Conservation (phyloP, 1,140 invertebrate species). For the Megalopta genalis region DNA sequence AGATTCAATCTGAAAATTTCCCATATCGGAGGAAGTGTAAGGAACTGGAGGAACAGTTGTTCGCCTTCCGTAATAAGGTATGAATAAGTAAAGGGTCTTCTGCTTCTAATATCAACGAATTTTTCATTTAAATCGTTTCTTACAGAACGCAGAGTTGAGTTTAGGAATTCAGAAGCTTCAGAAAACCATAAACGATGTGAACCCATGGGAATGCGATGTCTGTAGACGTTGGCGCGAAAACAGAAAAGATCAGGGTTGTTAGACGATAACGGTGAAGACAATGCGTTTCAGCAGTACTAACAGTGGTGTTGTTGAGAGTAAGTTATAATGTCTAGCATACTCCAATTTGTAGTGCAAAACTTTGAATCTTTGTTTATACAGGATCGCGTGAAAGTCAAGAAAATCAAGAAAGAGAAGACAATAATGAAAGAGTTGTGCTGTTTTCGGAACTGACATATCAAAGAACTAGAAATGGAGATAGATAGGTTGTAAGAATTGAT, state of each 20-base stretch:
- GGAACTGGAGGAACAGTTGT: conserved; percentile 65
- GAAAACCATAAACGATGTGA: conserved; percentile 43
- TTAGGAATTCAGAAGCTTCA: conserved; percentile 56
- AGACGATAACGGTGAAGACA: conserved; percentile 59
- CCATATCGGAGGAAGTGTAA: conserved; percentile 70
- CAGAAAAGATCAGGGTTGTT: conserved; percentile 63
- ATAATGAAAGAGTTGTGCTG: conserved; percentile 67
- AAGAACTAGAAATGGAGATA: conserved; percentile 48
- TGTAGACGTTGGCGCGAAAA: conserved; percentile 65
- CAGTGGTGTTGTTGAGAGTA: conserved; percentile 66
- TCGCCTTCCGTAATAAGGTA: conserved; percentile 65
- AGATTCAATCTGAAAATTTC: conserved; percentile 69
- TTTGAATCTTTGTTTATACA: conserved; percentile 26
- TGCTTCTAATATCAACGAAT: too few relatives aligned
- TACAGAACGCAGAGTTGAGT: conserved; percentile 60
- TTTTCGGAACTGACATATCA: conserved; percentile 58
- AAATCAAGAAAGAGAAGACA: conserved; percentile 65
- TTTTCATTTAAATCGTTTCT: not conserved
- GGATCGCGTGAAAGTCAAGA: conserved; percentile 64
- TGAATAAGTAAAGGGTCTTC: not conserved
- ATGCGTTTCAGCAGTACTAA: conserved; percentile 61
- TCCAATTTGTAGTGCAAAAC: not conserved
- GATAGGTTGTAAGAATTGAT: conserved; percentile 54
- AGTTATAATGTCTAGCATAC: not conserved
- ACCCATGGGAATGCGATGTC: conserved; percentile 63